Base-by-base conservation (phyloP, 2,797 vertebrate species). In the Hydrophis major region DNA sequence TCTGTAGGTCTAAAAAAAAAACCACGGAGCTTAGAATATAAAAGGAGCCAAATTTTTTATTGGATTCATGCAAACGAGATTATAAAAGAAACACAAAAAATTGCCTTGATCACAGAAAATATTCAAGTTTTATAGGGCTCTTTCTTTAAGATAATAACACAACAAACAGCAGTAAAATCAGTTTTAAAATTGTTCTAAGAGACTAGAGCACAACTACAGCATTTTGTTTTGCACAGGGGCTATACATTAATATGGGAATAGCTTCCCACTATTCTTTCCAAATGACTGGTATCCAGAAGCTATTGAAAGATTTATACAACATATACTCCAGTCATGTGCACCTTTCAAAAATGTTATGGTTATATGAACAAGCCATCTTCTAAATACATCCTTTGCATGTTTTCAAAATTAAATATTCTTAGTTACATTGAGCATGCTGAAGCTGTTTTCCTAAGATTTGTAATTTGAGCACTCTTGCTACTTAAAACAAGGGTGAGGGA, bases 101-200 rank as follows among this genome's bases (percentile, higher is more conserved):
- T 50, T 47, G 57, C 66, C 53, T 83, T 32, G 42, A 37, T 53
- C 18, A 27, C 47, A n/a, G 57, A 32, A 89, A 57, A 78, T 2
- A 28, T 83, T n/a, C 32, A 83, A 16, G 50, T 91, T 27, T 28
- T 66, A 37, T 90, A 22, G 10, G 16, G 18, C 32, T 50, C 16
- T 91, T 57, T 88, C 55, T 91, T 93, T 90, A 89, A 61, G 22
- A 28, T 2, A 90, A 57, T 57, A 87, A 56, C 25, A 89, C 57
- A 55, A 37, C 28, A 59, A 89, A 88, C 20, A 14, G 66, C 47
- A 53, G 74, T 78, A 55, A 12, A 32, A 61, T 59, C 57, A 66
- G 37, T 59, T 27, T 50, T 50, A 32, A 13, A 88, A 78, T 93
- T 60, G 37, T 61, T 88, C n/a, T 89, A 55, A 59, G 57, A 89